Percentiles rank a stretch among this genome's conserved stretches.
These are phyloP conservation scores for Kryptolebias marmoratus DNA, from an alignment of 2,113 vertebrate genomes.

Conservation along the genomic window DNA sequence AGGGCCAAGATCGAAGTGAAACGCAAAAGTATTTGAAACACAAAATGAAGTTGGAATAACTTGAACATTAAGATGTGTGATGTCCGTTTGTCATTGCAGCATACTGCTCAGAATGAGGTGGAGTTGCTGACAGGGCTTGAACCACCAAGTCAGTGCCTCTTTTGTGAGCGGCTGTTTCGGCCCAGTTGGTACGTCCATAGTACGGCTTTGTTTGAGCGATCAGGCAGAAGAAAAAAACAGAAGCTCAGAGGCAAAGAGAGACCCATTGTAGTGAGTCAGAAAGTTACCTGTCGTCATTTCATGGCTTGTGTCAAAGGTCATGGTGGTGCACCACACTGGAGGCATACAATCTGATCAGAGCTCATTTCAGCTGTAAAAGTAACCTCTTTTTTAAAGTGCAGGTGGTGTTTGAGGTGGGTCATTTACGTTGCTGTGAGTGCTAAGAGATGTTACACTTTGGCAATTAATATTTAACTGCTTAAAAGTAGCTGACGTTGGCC, in stretches of 20 bases:
- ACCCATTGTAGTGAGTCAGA: slow-evolving; percentile 60
- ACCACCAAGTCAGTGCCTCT: slow-evolving; percentile 63
- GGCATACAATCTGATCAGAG: slow-evolving; percentile 63
- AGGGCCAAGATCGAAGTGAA: not conserved
- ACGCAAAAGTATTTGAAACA: not conserved
- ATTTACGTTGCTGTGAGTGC: slow-evolving; percentile 19
- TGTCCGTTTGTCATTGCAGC: slow-evolving; percentile 22
- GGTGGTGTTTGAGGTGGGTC: slow-evolving; percentile 29
- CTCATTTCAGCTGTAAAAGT: slow-evolving; percentile 45
- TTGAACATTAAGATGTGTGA: not conserved
- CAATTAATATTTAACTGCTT: slow-evolving; percentile 66
- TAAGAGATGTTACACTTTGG: slow-evolving; percentile 21
- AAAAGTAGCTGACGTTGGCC: slow-evolving; percentile 69
- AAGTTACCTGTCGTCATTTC: slow-evolving; percentile 44
- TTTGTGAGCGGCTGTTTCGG: slow-evolving; percentile 76
- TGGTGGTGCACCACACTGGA: slow-evolving; percentile 57
- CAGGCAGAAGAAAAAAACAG: slow-evolving; percentile 74
- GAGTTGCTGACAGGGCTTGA: slow-evolving; percentile 43
- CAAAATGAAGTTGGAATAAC: not conserved
- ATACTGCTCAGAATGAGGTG: slow-evolving; percentile 12
- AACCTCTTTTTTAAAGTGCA: slow-evolving; percentile 42
- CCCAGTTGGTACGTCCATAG: slow-evolving; percentile 72
- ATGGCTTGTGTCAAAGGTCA: slow-evolving; percentile 62
- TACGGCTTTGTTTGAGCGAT: slow-evolving; percentile 72
- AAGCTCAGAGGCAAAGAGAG: slow-evolving; percentile 62